Evolutionary conservation across 2,113 vertebrate genomes (phyloP), one percentile per base, ranked within the genome.

Genomic region (Urocitellus parryii): DNA sequence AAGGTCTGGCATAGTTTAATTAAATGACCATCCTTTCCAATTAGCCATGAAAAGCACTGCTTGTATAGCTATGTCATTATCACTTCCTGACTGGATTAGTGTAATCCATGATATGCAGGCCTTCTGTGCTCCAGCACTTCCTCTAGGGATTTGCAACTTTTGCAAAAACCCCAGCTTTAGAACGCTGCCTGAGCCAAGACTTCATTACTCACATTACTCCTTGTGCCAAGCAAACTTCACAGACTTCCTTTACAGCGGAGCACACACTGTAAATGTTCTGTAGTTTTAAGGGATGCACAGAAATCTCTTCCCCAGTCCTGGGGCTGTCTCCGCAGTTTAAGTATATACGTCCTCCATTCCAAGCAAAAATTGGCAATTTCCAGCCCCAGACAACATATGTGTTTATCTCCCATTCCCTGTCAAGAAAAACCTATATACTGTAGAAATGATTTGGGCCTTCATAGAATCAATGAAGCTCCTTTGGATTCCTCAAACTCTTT

Each of bases 21-120:
- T 61, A 79, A 85, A 83, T 90, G 91, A 83, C 96, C 96, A 86
- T 97, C 95, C 96, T 97, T 97, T 95, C 95, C 97, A 98, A 96
- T 97, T 94, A 97, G 79, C 78, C 97, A 97, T 96, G 95, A 96
- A 92, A 98, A 98, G 97, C 97, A 97, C 58, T 80, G 68, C 85
- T 93, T 88, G 73, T 97, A 88, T 96, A 97, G 93, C 80, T 96
- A 95, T 73, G 96, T 90, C 96, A 96, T 97, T 97, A 97, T 97
- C 97, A 96, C 97, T 98, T 98, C 98, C 98, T 98, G 97, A 95
- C 2, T 79, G 97, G 97, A 98, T 98, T 98, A 97, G 94, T 93
- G 97, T 96, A 97, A 98, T 98, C 97, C 93, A 61, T 94, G 98
- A 97, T 96, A 97, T 90, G 77, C 96, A 97, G 97, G 94, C 95